Base-by-base conservation (phyloP, 1,140 invertebrate species). In the Psilanteris sp. region DNA sequence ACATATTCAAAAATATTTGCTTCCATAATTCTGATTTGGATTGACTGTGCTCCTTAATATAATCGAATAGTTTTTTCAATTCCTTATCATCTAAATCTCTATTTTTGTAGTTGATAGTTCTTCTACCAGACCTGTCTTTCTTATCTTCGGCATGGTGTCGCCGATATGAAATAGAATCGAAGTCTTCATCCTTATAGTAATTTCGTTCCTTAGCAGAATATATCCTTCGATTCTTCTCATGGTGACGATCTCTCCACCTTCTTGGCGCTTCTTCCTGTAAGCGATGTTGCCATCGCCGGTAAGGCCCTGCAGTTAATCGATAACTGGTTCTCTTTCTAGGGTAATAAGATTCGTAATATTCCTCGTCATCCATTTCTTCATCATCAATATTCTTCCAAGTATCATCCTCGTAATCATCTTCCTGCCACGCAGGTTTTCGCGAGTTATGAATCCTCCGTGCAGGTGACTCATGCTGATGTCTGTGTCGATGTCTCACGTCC, bases 401-500 rank as follows among this genome's bases (percentile, higher is more conserved):
- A 6, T 70, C 43, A 14, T 80, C 44, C 0, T 67, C 57, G 32
- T 70, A 36, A 3, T 78, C 34, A n/a, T 78, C 57, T 0, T 76
- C 61, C 9, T 50, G 10, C 27, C 39, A 59, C 8, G 43, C 26
- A 8, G 44, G 44, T 59, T 43, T 70, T 18, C 57, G 64, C 15
- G 11, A 6, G 7, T 43, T 39, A 9, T 71, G 54, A 22, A 16
- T 5, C 68, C 68, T 41, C 29, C 62, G 46, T 18, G 67, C 48
- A 0, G 67, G 18, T 10, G 75, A 32, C 6, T 82, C 77, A 41
- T 83, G 80, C 13, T 79, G 76, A 66, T 86, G 84, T 11, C 83
- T 70, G 24, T 84, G 83, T n/a, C 83, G 76, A 43, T 82, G 81
- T 0, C 32, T 74, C 14, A 43, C 52, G 24, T 79, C 78, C 8